Evolutionary conservation across 2,797 vertebrate species (phyloP), one percentile per base, ranked within the genome.

Genomic region (Alosa sapidissima): DNA sequence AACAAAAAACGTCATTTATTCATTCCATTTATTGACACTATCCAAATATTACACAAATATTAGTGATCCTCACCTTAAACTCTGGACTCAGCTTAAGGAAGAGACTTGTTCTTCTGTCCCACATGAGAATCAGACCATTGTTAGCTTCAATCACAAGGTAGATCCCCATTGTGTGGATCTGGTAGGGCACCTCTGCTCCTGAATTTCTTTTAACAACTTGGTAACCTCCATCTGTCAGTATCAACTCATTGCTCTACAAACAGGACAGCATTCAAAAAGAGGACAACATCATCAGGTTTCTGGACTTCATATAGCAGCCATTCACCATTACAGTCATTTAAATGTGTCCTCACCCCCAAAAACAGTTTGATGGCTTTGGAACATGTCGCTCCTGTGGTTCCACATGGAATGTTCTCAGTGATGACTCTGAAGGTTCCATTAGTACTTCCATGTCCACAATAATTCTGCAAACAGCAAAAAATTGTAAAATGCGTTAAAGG

Each of bases 81-180:
- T 85, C 85, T 84, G 95, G 95, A 62, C 90, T 95, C 65, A 99
- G 92, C 89, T 96, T 96, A 86, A 99, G 94, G 88, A 96, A 95
- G 7, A 99, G 90, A 55, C 93, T 97, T 85, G 96, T 97, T 91
- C 93, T 96, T 86, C 93, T 95, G 92, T 99, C 96, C 98, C 98
- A 99, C 85, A 97, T 94, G 83, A 97, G 87, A 8, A 95, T 93
- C 72, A 98, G 62, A 10, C 96, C 96, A 0, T 90, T 91, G 10
- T 86, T 92, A 3, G 93, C 93, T 91, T 97, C 96, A 28, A 97
- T 87, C 5, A 98, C 94, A 86, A 98, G 81, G 88, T 97, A 98
- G 83, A 94, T 92, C 24, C 97, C 97, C 94, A 95, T 95, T 0
- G 87, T 90, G 16, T 92, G 93, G 60, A 96, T 89, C 21, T 55